These are phyloP conservation scores for Quadriops clusia DNA, from an alignment of 2,888 invertebrate genomes.

Conservation along the genomic window DNA sequence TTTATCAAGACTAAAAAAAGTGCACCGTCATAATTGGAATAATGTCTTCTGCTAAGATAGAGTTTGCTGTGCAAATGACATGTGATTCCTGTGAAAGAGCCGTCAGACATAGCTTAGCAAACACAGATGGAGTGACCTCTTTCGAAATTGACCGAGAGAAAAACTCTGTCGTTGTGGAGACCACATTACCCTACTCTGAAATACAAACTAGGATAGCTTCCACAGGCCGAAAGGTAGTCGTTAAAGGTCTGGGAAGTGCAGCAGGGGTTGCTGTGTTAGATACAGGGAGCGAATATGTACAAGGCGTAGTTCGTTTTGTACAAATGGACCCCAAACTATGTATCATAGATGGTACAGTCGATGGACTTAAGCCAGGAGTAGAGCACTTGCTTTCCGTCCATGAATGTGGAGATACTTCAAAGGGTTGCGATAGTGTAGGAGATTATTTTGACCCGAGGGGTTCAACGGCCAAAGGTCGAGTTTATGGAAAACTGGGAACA, in stretches of 20 bases:
- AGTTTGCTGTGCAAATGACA: constrained; percentile 55
- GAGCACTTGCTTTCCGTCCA: constrained; percentile 49
- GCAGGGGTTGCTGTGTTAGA: constrained; percentile 68
- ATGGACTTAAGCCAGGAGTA: constrained; percentile 57
- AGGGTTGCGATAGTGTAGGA: constrained; percentile 48
- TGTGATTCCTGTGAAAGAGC: constrained; percentile 43
- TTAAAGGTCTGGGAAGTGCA: constrained; percentile 63
- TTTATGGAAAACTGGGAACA: constrained; percentile 56
- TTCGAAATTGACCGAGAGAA: constrained; percentile 45
- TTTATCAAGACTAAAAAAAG: no score
- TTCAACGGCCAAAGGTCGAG: constrained; percentile 35
- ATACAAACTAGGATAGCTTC: constrained; percentile 39
- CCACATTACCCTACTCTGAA: constrained; percentile 47
- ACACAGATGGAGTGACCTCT: constrained; percentile 37
- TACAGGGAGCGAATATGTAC: constrained; percentile 33
- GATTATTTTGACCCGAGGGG: constrained; percentile 47
- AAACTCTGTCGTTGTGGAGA: constrained; percentile 59
- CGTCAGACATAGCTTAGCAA: constrained; percentile 37
- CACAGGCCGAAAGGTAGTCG: constrained; percentile 61
- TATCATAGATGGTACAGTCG: constrained; percentile 74
- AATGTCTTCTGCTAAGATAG: constrained; percentile 41
- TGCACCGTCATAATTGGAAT: no score
- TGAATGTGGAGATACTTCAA: constrained; percentile 62
- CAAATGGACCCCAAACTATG: constrained; percentile 47
- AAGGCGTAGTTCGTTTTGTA: constrained; percentile 69